Conservation (phyloP, 2,888 invertebrate species). For the Mycalesis mineus region DNA sequence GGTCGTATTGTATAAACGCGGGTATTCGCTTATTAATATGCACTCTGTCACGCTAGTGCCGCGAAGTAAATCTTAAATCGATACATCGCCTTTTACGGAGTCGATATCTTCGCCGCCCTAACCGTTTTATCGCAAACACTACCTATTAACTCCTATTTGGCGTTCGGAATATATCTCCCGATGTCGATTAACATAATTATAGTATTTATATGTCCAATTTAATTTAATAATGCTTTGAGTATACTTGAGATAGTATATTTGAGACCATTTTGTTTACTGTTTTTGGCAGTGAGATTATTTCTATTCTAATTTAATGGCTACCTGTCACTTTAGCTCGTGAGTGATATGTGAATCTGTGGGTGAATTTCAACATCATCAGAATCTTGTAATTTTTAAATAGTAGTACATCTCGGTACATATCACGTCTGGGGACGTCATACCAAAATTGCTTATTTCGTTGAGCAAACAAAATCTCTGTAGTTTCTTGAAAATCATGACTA, state of each 20-base stretch:
- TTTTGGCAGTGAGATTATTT: no score
- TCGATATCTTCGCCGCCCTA: neutral
- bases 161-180: neutral
- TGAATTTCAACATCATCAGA: neutral
- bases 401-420: no score
- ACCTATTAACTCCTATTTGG: constrained; percentile 14
- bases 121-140: constrained; percentile 10
- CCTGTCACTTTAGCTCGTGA: no score
- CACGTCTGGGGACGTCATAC: no score
- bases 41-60: constrained; percentile 5
- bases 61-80: constrained; percentile 15
- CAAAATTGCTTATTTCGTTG: no score
- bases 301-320: no score
- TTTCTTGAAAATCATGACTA: no score
- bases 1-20: neutral
- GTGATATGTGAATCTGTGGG: neutral
- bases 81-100: constrained; percentile 7
- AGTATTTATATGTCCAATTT: neutral
- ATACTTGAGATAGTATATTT: no score
- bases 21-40: constrained; percentile 7
- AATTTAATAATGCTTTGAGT: no score
- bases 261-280: no score
- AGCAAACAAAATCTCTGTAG: no score
- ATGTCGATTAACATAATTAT: neutral
- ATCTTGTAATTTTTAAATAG: no score